phyloP scores from a whole-genome alignment of 2,888 invertebrate species.

The Sarcophaga caerulescens region DNA sequence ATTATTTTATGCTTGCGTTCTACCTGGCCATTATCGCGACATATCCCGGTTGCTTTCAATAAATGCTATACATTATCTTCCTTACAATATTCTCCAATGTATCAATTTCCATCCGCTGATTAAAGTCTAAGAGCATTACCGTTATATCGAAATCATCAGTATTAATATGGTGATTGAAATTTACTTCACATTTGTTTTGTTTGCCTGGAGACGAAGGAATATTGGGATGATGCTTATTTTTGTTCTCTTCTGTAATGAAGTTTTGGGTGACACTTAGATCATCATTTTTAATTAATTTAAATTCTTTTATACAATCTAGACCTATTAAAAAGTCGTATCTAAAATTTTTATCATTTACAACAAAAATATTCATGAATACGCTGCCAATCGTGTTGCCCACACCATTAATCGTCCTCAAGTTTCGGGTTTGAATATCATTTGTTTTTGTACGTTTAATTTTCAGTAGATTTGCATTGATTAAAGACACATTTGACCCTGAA shows the following conservation, averaged over 20 bases:
- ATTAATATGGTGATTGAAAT: conserved; percentile 61
- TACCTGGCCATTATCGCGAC: no score
- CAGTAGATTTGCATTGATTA: conserved; percentile 25
- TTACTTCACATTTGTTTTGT: conserved; percentile 53
- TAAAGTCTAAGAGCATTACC: neutral
- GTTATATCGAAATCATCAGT: conserved; percentile 9
- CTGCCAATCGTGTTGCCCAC: neutral
- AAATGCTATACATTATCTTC: no score
- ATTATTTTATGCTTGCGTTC: no score
- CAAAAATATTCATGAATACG: conserved; percentile 1
- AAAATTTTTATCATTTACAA: conserved; percentile 10
- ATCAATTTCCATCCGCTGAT: conserved; percentile 32
- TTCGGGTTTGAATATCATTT: conserved; percentile 83
- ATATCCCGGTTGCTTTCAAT: no score
- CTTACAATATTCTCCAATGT: no score
- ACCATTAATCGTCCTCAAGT: conserved; percentile 24
- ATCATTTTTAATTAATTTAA: conserved; percentile 54
- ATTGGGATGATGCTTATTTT: neutral
- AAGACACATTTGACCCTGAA: conserved; percentile 42
- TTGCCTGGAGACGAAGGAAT: neutral
- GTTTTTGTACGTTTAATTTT: conserved; percentile 18
- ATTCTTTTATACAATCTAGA: conserved; percentile 51
- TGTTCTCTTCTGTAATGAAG: neutral
- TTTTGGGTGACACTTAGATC: conserved; percentile 33
- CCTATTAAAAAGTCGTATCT: conserved; percentile 48